A percentile compares a stretch with the other conserved stretches of the same genome.
phyloP scores from a whole-genome alignment of 2,113 vertebrate species.

The Todiramphus chloris region DNA sequence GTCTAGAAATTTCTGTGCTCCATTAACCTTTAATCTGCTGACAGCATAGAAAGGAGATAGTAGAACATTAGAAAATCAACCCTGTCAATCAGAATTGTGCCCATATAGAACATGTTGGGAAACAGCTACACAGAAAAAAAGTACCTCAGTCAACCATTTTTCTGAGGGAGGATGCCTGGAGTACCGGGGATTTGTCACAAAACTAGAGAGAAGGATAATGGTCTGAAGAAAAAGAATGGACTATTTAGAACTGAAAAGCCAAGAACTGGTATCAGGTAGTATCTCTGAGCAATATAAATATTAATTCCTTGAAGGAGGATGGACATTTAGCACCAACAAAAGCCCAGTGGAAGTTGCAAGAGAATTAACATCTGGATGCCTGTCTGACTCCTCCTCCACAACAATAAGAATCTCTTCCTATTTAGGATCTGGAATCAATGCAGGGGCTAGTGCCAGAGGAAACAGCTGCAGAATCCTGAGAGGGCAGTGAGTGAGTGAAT shows the following conservation, averaged over 20 bases:
- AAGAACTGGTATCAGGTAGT: neutral
- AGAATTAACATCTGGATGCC: slow-evolving; percentile 43
- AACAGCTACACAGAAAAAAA: neutral
- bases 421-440: slow-evolving; percentile 45
- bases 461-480: slow-evolving; percentile 60
- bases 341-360: neutral
- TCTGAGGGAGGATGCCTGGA: neutral
- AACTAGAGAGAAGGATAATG: neutral
- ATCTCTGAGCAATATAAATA: neutral
- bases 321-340: neutral
- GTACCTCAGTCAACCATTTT: neutral
- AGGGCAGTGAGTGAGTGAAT: neutral
- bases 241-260: neutral
- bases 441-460: slow-evolving; percentile 33
- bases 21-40: neutral
- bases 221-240: neutral
- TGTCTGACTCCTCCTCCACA: neutral
- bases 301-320: neutral
- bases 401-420: slow-evolving; percentile 26
- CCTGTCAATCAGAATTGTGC: neutral
- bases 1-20: neutral
- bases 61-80: neutral
- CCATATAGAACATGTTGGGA: neutral
- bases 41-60: neutral
- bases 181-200: neutral